These are phyloP conservation scores for Drosophila mojavensis DNA, from an alignment of 1,140 invertebrate species.

Conservation along the genomic window DNA sequence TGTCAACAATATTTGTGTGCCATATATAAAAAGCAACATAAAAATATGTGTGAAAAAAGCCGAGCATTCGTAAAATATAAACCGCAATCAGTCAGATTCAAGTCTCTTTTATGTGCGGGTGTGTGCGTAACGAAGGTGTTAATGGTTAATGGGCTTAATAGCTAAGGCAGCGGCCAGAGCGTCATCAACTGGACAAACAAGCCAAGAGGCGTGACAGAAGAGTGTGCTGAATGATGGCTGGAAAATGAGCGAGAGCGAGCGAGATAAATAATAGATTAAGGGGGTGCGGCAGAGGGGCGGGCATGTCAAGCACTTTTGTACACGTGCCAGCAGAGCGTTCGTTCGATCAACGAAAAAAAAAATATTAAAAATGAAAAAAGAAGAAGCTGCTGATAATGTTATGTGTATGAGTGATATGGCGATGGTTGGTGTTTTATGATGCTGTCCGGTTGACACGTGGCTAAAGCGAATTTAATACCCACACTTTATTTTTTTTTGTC, in stretches of 20 bases:
- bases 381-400: constrained; percentile 32
- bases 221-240: constrained; percentile 2
- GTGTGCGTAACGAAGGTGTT: constrained; percentile 58
- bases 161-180: constrained; percentile 55
- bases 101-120: constrained; percentile 19
- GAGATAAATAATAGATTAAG: background rate
- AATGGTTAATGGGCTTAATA: constrained; percentile 64
- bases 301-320: background rate
- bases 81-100: constrained; percentile 34
- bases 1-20: constrained; percentile 19
- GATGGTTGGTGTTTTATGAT: constrained; percentile 38
- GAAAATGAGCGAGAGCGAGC: background rate
- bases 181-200: constrained; percentile 62
- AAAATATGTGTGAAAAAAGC: constrained; percentile 40
- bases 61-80: constrained; percentile 41
- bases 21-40: background rate
- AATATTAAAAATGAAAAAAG: background rate
- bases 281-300: background rate
- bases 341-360: constrained; percentile 18
- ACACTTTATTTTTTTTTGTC: constrained; percentile 20
- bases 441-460: constrained; percentile 55
- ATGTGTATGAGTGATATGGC: constrained; percentile 18
- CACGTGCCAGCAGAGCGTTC: constrained; percentile 25
- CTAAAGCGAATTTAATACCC: constrained; percentile 63
- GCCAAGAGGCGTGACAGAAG: constrained; percentile 30